Evolutionary conservation across 2,888 invertebrate species (phyloP).

Genomic region (Deroplatys truncata): DNA sequence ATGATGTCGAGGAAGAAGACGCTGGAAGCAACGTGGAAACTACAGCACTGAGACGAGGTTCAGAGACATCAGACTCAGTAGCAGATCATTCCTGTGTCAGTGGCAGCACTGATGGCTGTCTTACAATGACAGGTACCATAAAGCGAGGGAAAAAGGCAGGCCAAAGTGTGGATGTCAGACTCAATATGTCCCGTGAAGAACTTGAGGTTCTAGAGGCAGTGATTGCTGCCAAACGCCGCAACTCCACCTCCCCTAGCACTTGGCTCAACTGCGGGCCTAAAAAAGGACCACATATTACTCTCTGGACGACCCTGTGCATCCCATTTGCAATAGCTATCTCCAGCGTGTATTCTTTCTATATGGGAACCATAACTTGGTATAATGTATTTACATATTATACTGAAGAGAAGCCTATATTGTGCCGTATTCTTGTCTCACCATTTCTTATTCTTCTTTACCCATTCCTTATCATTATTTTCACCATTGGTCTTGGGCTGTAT

Average conservation of each 20-base stretch:
- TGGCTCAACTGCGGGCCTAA: conserved; percentile 50
- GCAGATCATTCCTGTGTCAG: conserved; percentile 54
- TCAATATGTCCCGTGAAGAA: conserved; percentile 68
- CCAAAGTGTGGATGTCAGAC: conserved; percentile 65
- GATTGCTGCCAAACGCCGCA: conserved; percentile 54
- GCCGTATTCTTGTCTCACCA: conserved; percentile 61
- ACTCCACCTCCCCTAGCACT: conserved; percentile 40
- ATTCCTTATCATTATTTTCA: conserved; percentile 61
- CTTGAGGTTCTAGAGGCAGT: conserved; percentile 64
- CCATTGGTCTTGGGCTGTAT: conserved; percentile 62
- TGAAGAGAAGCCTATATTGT: conserved; percentile 60
- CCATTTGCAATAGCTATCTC: conserved; percentile 64
- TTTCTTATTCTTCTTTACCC: conserved; percentile 66
- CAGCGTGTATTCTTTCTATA: conserved; percentile 65
- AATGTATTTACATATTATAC: conserved; percentile 67
- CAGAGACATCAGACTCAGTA: conserved; percentile 51
- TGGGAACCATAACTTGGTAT: conserved; percentile 73
- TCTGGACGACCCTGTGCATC: conserved; percentile 60
- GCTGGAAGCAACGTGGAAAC: conserved; percentile 35
- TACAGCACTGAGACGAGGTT: conserved; percentile 38
- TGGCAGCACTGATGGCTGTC: conserved; percentile 54
- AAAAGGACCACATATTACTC: conserved; percentile 61
- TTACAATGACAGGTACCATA: conserved; percentile 70
- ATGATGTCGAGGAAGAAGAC: conserved; percentile 44
- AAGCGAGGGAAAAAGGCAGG: conserved; percentile 68